Evolutionary conservation across 2,888 invertebrate species (phyloP).

Genomic region (Callosobruchus maculatus): DNA sequence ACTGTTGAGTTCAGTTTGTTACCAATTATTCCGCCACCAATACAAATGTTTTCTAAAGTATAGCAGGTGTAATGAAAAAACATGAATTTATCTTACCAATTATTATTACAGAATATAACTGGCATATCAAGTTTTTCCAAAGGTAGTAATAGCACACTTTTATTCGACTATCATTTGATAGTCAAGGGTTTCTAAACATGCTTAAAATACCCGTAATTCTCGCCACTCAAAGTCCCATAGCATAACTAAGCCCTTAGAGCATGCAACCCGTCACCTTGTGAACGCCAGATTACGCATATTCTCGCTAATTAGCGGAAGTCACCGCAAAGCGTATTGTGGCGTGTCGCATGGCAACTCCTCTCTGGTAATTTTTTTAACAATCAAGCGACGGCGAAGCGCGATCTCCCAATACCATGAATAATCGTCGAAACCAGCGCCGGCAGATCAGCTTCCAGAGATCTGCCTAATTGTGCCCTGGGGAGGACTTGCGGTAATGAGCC

Average conservation of each 20-base stretch:
- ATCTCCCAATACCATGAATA: background rate
- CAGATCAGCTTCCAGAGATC: background rate
- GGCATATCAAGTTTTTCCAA: too few species aligned
- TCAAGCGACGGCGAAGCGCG: background rate
- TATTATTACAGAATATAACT: too few species aligned
- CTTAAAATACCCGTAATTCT: too few species aligned
- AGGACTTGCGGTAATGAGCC: background rate
- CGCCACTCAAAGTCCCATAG: background rate
- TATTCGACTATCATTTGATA: too few species aligned
- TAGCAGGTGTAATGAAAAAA: too few species aligned
- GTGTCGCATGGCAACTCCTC: constrained; percentile 19
- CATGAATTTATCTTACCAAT: too few species aligned
- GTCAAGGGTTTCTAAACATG: too few species aligned
- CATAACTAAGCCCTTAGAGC: background rate
- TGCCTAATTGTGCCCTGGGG: background rate
- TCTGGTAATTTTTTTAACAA: constrained; percentile 4
- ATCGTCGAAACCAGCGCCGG: background rate
- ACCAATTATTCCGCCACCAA: too few species aligned
- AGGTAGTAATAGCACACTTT: too few species aligned
- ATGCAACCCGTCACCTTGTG: background rate
- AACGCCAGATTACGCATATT: background rate
- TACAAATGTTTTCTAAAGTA: too few species aligned
- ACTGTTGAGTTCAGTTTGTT: too few species aligned
- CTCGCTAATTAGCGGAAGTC: constrained; percentile 19
- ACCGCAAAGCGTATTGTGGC: constrained; percentile 2